Base-by-base conservation (phyloP, 1,140 invertebrate genomes). In the Cydia pomonella region DNA sequence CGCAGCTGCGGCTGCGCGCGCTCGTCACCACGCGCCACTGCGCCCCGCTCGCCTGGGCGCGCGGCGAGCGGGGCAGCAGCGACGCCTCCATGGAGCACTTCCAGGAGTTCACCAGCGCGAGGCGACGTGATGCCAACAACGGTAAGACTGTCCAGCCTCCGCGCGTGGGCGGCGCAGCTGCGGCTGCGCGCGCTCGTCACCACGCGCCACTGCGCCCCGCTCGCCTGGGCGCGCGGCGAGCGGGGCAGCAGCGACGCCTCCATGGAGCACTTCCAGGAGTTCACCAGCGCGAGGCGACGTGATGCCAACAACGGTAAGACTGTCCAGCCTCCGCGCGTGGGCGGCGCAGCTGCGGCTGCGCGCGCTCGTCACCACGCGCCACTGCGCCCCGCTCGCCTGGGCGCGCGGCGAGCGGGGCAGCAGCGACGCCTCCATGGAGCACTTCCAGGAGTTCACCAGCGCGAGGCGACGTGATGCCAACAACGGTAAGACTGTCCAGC, bases 91-190 rank as follows among this genome's bases (percentile, higher is more conserved):
- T 47, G 12, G 44, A 47, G 44, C 44, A 47, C 12, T 47, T 16
- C 44, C 12, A 2, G 10, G 44, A 47, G 44, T 16, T 16, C 12
- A 16, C 44, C 44, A 16, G 44, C 44, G 44, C 6, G 44, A 0
- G 44, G 12, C 44, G 44, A 1, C 44, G 0, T 2, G n/a, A 50
- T 3, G 10, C 38, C 38, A 2, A 41, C 38, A 41, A 41, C 6
- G 10, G 38, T 41, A 7, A 41, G 38, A 10, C 38, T 90, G 10
- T 91, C 91, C 76, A 91, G 87, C 6, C 92, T 92, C 77, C 75
- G 76, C 23, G 85, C 90, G 53, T 92, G 91, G 91, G 86, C 25
- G 16, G 18, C 18, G 50, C 18, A 23, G 2, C 1, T 23, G 9
- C 38, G 10, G 2, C 38, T 12, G 10, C 38, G 10, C n/a, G n/a